phyloP scores from a whole-genome alignment of 2,888 invertebrate species.

The Epirrita christyi region DNA sequence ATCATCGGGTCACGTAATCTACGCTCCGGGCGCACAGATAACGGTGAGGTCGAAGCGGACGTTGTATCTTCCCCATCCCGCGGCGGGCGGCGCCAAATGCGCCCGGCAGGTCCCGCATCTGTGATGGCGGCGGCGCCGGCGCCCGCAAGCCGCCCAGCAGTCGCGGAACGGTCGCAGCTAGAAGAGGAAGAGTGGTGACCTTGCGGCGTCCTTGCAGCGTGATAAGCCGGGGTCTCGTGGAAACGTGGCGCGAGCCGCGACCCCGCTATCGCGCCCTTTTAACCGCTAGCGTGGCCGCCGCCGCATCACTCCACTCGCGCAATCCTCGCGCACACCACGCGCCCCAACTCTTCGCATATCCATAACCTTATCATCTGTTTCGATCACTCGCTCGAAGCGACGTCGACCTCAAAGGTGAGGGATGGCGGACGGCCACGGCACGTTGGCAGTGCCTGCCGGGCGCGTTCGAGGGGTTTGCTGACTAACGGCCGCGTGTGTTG shows the following conservation, averaged over 20 bases:
- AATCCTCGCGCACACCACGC: conserved; percentile 51
- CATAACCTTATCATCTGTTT: conserved; percentile 5
- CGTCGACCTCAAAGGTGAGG: conserved; percentile 13
- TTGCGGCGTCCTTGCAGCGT: conserved; percentile 71
- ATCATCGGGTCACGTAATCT: conserved; percentile 29
- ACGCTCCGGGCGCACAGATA: conserved; percentile 25
- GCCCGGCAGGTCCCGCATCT: background rate
- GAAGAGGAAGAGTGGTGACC: conserved; percentile 62
- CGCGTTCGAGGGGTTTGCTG: background rate
- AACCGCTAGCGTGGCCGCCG: conserved; percentile 55
- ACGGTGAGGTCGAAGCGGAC: conserved; percentile 51
- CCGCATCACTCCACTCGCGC: conserved; percentile 61
- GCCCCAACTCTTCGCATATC: conserved; percentile 5
- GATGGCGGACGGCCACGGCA: too few species aligned
- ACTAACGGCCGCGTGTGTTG: background rate
- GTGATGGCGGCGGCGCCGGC: conserved; percentile 7
- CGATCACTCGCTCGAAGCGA: conserved; percentile 24
- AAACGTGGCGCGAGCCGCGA: conserved; percentile 64
- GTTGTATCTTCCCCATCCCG: background rate
- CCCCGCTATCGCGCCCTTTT: conserved; percentile 73
- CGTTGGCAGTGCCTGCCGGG: background rate
- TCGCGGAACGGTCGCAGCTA: conserved; percentile 17
- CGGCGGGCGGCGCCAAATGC: conserved; percentile 1
- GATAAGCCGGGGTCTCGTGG: conserved; percentile 65
- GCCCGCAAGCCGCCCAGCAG: background rate